Evolutionary conservation across 1,140 invertebrate species (phyloP).

Genomic region (Plutomurus gul): DNA sequence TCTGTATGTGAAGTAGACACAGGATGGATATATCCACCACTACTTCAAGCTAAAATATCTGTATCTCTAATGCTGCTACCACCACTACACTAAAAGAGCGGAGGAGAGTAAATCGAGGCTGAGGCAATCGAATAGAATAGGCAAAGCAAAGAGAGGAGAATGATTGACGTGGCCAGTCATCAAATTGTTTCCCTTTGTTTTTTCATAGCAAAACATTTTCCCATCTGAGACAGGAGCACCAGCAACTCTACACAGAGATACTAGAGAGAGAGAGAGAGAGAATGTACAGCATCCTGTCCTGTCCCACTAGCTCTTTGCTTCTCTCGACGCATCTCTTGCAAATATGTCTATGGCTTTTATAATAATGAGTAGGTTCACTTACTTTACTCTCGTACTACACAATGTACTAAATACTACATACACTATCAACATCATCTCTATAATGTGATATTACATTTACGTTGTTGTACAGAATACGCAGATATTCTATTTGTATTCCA

Average conservation of each 20-base stretch:
- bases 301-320: not conserved
- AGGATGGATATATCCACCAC: too few relatives aligned
- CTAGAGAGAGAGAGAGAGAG: not conserved
- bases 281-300: slow-evolving; percentile 24
- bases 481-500: too few relatives aligned
- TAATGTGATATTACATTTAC: too few relatives aligned
- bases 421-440: not conserved
- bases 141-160: not conserved
- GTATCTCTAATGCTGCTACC: too few relatives aligned
- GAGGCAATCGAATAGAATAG: not conserved
- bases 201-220: not conserved
- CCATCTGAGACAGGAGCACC: not conserved
- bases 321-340: not conserved
- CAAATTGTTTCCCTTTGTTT: slow-evolving; percentile 43
- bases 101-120: too few relatives aligned
- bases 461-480: too few relatives aligned
- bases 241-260: too few relatives aligned
- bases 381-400: not conserved
- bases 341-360: slow-evolving; percentile 12
- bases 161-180: slow-evolving; percentile 44
- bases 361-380: not conserved
- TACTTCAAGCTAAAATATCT: too few relatives aligned
- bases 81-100: too few relatives aligned
- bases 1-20: too few relatives aligned
- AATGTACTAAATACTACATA: not conserved